These are phyloP conservation scores for Callopanchax toddi DNA, from an alignment of 2,113 vertebrate genomes.

Conservation along the genomic window DNA sequence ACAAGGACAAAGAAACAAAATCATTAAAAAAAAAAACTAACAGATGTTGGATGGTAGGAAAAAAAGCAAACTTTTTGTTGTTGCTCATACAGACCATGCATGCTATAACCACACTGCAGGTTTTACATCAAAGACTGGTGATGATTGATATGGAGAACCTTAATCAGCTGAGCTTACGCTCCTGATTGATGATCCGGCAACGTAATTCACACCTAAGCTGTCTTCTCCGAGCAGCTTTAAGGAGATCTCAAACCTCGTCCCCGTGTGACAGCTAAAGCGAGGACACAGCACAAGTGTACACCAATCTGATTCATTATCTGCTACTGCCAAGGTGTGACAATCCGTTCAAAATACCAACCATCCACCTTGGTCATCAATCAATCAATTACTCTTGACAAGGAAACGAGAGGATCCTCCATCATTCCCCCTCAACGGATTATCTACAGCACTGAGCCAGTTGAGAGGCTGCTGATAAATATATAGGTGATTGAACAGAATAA, in stretches of 20 bases:
- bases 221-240: constrained; percentile 46
- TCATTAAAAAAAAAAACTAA: no score
- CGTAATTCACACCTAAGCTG: neutral
- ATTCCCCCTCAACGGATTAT: neutral
- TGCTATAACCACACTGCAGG: neutral
- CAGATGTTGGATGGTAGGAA: no score
- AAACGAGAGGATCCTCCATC: constrained; percentile 30
- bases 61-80: no score
- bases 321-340: constrained; percentile 35
- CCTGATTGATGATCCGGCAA: constrained; percentile 1
- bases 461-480: neutral
- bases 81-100: no score
- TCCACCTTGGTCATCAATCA: constrained; percentile 42
- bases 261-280: constrained; percentile 7
- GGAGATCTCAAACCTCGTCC: constrained; percentile 33
- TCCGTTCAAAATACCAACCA: constrained; percentile 35
- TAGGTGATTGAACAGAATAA: no score
- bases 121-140: neutral
- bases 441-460: neutral
- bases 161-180: constrained; percentile 21
- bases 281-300: constrained; percentile 1
- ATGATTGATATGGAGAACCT: constrained; percentile 7
- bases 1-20: no score
- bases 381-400: constrained; percentile 32
- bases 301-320: constrained; percentile 44